Conservation (phyloP, 1,140 invertebrate species). For the Drosophila ambigua region DNA sequence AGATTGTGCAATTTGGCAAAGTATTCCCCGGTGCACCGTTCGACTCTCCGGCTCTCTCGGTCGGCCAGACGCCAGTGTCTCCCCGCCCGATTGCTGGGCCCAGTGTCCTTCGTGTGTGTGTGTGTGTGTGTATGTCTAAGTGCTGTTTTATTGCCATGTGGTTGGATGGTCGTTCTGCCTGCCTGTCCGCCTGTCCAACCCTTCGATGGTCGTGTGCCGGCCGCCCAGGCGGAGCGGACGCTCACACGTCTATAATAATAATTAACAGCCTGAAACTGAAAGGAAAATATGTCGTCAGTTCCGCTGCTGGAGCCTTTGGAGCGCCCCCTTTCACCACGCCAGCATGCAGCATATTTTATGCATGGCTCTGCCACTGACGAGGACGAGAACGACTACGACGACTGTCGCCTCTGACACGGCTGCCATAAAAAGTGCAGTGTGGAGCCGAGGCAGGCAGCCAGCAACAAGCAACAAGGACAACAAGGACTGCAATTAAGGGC, state of each 20-base stretch:
- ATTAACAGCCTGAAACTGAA: slow-evolving; percentile 78
- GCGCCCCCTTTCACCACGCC: neutral
- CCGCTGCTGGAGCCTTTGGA: slow-evolving; percentile 8
- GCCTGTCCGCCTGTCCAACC: neutral
- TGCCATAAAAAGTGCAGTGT: slow-evolving; percentile 64
- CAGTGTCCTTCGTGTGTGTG: slow-evolving; percentile 17
- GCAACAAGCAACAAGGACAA: slow-evolving; percentile 36
- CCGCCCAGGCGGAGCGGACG: slow-evolving; percentile 57
- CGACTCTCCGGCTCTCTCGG: slow-evolving; percentile 45
- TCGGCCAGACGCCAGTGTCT: slow-evolving; percentile 14
- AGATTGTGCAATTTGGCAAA: slow-evolving; percentile 77
- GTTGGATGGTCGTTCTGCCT: slow-evolving; percentile 33
- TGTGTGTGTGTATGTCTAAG: slow-evolving; percentile 61
- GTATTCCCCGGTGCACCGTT: slow-evolving; percentile 77
- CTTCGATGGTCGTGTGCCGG: slow-evolving; percentile 45
- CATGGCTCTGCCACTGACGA: slow-evolving; percentile 59
- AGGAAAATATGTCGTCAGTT: slow-evolving; percentile 60
- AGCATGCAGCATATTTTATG: slow-evolving; percentile 78
- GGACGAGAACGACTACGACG: slow-evolving; percentile 15
- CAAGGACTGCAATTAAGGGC: slow-evolving; percentile 69
- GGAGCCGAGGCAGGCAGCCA: slow-evolving; percentile 16
- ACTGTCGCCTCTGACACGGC: slow-evolving; percentile 57
- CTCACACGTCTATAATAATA: slow-evolving; percentile 82
- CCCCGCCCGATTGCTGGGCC: neutral
- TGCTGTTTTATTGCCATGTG: slow-evolving; percentile 81